A percentile compares a stretch with the other conserved stretches of the same genome.
Evolutionary conservation across 2,797 vertebrate species (phyloP).

Genomic region (Lepidocolaptes lacrymiger): DNA sequence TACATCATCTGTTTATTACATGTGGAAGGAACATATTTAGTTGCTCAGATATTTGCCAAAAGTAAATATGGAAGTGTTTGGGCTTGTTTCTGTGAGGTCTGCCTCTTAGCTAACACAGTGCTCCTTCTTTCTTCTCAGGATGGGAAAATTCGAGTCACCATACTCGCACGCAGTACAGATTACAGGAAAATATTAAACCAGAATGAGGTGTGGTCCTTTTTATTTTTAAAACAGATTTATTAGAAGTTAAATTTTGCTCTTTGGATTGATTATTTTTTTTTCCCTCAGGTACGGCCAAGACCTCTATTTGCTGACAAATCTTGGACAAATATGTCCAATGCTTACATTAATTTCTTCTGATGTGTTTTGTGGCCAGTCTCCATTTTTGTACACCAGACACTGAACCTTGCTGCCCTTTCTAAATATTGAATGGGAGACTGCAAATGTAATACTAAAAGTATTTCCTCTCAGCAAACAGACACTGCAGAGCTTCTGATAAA

Average conservation of each 20-base stretch:
- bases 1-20: not conserved
- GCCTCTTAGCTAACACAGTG: not conserved
- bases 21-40: not conserved
- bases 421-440: not conserved
- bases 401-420: constrained; percentile 17
- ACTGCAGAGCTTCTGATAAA: not conserved
- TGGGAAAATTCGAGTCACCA: constrained; percentile 91
- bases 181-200: constrained; percentile 95
- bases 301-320: not conserved
- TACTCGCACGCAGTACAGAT: constrained; percentile 93
- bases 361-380: not conserved
- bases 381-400: not conserved
- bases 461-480: constrained; percentile 40
- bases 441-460: constrained; percentile 34
- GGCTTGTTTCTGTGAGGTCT: not conserved
- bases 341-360: constrained; percentile 2
- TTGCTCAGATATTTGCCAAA: not conserved
- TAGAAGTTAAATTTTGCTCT: not conserved
- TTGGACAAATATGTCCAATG: not conserved
- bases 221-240: not conserved
- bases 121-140: constrained; percentile 78
- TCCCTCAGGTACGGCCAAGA: not conserved
- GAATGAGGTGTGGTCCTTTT: constrained; percentile 84
- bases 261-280: not conserved
- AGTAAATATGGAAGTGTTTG: not conserved